Evolutionary conservation across 2,113 vertebrate genomes (phyloP).

Genomic region (Telmatochromis brichardi): DNA sequence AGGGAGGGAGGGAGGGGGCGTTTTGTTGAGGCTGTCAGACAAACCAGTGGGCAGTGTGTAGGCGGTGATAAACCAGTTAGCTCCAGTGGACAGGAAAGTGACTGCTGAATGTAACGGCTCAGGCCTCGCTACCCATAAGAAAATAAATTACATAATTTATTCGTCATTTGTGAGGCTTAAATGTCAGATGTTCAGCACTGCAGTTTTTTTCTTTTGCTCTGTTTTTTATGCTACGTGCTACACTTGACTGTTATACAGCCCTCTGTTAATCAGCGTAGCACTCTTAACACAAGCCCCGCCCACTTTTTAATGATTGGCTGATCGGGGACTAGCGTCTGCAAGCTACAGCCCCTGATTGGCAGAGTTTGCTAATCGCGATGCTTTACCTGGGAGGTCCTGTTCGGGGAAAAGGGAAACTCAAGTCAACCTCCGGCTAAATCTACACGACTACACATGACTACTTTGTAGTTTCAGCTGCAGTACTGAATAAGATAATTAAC

Average conservation of each 20-base stretch:
- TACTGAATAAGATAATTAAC: neutral
- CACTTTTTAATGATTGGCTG: constrained; percentile 11
- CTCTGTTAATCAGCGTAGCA: neutral
- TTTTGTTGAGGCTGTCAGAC: constrained; percentile 49
- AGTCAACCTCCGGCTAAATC: neutral
- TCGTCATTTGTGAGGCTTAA: neutral
- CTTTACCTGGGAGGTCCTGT: neutral
- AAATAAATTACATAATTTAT: neutral
- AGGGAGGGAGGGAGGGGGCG: constrained; percentile 24
- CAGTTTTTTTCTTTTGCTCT: neutral
- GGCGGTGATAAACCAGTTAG: constrained; percentile 22
- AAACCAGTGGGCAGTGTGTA: constrained; percentile 40
- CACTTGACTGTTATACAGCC: neutral
- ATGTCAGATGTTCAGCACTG: neutral
- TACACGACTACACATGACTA: neutral
- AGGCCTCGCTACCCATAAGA: neutral
- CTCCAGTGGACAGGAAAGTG: neutral
- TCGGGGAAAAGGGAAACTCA: rapidly evolving
- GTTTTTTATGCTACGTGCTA: neutral
- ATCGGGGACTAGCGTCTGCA: neutral
- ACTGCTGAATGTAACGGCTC: neutral
- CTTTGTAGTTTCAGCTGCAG: neutral
- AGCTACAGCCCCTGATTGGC: constrained; percentile 12
- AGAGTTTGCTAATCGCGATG: neutral
- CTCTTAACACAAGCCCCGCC: neutral